Percentiles rank a stretch among this genome's conserved stretches.
Evolutionary conservation across 1,140 invertebrate species (phyloP).

Genomic region (Hormaphis cornu): DNA sequence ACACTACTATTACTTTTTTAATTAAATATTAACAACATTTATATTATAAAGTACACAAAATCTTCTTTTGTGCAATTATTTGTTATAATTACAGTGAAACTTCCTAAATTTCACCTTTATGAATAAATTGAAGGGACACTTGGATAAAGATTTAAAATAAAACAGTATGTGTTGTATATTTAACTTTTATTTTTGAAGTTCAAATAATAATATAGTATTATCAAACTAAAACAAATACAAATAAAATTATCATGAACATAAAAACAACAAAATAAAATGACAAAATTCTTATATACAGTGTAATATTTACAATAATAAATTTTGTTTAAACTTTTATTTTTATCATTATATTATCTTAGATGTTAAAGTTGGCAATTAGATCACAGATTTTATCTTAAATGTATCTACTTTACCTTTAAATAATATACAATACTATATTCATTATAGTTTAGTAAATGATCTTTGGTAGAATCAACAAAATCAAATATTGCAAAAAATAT

Average conservation of each 20-base stretch:
- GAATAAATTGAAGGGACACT: too few relatives aligned
- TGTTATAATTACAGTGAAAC: too few relatives aligned
- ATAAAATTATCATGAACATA: slow-evolving; percentile 11
- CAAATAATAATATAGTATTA: slow-evolving; percentile 17
- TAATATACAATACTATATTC: not conserved
- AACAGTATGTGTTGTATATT: too few relatives aligned
- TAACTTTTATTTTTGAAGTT: not conserved
- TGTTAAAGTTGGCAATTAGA: not conserved
- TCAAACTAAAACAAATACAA: slow-evolving; percentile 10
- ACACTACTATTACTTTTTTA: too few relatives aligned
- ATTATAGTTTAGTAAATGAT: not conserved
- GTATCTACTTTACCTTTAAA: not conserved
- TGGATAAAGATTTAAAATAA: too few relatives aligned
- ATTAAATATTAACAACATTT: too few relatives aligned
- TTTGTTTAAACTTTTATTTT: not conserved
- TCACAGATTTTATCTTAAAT: slow-evolving; percentile 14
- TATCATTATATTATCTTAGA: not conserved
- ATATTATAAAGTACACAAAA: too few relatives aligned
- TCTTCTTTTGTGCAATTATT: too few relatives aligned
- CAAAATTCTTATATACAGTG: not conserved
- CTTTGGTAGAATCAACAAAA: not conserved
- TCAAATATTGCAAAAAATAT: too few relatives aligned
- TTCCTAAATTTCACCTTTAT: too few relatives aligned
- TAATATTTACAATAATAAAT: slow-evolving; percentile 5
- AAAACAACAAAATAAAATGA: slow-evolving; percentile 14